Evolutionary conservation across 2,888 invertebrate genomes (phyloP), one percentile per base, ranked within the genome.

Genomic region (Malachius bipustulatus): DNA sequence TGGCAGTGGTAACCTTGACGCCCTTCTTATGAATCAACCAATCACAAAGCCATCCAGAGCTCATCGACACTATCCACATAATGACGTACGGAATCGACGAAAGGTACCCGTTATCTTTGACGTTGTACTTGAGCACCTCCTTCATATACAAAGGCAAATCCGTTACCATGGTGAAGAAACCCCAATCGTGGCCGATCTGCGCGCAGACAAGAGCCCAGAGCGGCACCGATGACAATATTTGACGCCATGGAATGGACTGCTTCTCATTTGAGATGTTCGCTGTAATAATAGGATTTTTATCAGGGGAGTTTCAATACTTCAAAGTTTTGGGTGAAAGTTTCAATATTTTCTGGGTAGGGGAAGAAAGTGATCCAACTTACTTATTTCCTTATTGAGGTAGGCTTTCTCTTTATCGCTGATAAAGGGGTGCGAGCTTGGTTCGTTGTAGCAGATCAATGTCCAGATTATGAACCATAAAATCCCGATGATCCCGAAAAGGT

Each of bases 171-270:
- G 76, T 76, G 54, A 75, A 77, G 50, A 77, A 74, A 4, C 76
- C 76, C 71, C 75, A 79, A 48, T 76, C 75, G 55, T 77, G 77
- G 2, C 75, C 75, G 43, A 73, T 65, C 66, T 81, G 80, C 41
- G 82, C 83, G 30, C 70, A 69, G 6, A 83, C 74, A n/a, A 83
- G 56, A 0, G 83, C 82, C 70, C 80, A 75, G 35, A 83, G 65
- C 0, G 82, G 80, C 3, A 71, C 64, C 1, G 76, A 82, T 40
- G 66, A 76, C 14, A 81, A 60, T 34, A 84, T 80, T 0, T 69
- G 66, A 47, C 65, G 70, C 82, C 82, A 83, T 4, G 52, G 52
- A n/a, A 48, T 47, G 2, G 32, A 29, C 35, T 48, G 47, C 9
- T 44, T 49, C 45, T 39, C 50, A 36, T 40, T 45, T 12, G 46